Conservation (phyloP, 2,888 invertebrate species). For the Iselma pallidipennis region DNA sequence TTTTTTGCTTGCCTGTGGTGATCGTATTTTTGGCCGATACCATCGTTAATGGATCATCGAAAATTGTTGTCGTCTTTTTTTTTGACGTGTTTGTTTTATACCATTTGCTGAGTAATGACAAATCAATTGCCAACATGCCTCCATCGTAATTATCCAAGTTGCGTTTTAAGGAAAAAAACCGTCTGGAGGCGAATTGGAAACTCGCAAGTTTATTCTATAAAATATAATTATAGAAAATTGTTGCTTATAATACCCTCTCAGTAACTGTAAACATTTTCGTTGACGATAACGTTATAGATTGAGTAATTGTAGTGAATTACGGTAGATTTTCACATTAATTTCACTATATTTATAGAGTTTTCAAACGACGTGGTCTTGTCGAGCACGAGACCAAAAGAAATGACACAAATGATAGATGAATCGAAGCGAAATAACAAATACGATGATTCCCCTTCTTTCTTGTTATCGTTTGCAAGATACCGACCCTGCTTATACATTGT, state of each 20-base stretch:
- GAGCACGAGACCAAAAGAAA: too few species aligned
- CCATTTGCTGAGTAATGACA: not conserved
- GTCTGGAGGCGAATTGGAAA: not conserved
- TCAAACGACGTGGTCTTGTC: too few species aligned
- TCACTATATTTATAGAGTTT: not conserved
- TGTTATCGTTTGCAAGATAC: too few species aligned
- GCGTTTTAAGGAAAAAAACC: not conserved
- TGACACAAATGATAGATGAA: too few species aligned
- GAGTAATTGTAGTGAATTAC: not conserved
- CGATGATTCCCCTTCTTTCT: too few species aligned
- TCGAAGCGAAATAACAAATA: too few species aligned
- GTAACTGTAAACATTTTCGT: not conserved
- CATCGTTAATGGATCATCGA: not conserved
- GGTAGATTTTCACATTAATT: not conserved
- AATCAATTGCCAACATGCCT: not conserved
- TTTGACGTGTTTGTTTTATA: not conserved
- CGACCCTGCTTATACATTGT: too few species aligned
- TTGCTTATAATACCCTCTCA: not conserved
- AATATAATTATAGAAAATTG: not conserved
- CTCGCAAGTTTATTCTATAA: not conserved
- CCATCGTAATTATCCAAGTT: not conserved
- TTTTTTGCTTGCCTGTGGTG: not conserved
- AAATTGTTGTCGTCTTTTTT: not conserved
- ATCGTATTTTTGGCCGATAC: not conserved
- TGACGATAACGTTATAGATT: not conserved